A percentile compares a stretch with the other conserved stretches of the same genome.
These are phyloP conservation scores for Reticulitermes speratus DNA, from an alignment of 1,140 invertebrate species.

Conservation along the genomic window DNA sequence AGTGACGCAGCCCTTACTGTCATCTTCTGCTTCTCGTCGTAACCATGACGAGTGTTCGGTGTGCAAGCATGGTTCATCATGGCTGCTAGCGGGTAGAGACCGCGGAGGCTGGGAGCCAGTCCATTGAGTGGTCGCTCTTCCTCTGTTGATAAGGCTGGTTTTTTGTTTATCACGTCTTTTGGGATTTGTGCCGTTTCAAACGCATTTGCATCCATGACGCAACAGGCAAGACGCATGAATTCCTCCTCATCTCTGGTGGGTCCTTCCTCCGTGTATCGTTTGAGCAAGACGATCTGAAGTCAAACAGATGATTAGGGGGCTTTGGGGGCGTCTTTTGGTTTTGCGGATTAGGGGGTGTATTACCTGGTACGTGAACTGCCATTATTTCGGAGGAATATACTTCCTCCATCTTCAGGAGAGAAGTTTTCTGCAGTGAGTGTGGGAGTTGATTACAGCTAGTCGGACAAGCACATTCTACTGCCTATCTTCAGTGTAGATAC, in stretches of 20 bases:
- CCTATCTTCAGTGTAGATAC: too few species aligned
- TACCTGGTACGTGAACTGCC: too few species aligned
- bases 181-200: slow-evolving; percentile 59
- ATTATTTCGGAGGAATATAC: background rate
- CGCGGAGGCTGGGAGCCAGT: slow-evolving; percentile 55
- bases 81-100: slow-evolving; percentile 69
- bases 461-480: too few species aligned
- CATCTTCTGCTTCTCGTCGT: slow-evolving; percentile 58
- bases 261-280: background rate
- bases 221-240: slow-evolving; percentile 59
- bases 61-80: slow-evolving; percentile 74
- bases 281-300: slow-evolving; percentile 23
- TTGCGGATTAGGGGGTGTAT: background rate
- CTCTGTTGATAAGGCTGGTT: slow-evolving; percentile 29
- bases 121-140: slow-evolving; percentile 27
- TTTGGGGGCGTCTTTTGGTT: background rate
- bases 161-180: slow-evolving; percentile 46
- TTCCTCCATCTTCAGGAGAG: background rate
- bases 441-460: too few species aligned
- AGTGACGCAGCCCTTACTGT: slow-evolving; percentile 59
- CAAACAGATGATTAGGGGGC: background rate
- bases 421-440: too few species aligned
- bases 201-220: slow-evolving; percentile 70
- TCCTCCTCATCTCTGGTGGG: slow-evolving; percentile 54
- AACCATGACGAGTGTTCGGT: slow-evolving; percentile 70